A percentile compares a stretch with the other conserved stretches of the same genome.
Evolutionary conservation across 2,113 vertebrate species (phyloP).

Genomic region (Onychostruthus taczanowskii): DNA sequence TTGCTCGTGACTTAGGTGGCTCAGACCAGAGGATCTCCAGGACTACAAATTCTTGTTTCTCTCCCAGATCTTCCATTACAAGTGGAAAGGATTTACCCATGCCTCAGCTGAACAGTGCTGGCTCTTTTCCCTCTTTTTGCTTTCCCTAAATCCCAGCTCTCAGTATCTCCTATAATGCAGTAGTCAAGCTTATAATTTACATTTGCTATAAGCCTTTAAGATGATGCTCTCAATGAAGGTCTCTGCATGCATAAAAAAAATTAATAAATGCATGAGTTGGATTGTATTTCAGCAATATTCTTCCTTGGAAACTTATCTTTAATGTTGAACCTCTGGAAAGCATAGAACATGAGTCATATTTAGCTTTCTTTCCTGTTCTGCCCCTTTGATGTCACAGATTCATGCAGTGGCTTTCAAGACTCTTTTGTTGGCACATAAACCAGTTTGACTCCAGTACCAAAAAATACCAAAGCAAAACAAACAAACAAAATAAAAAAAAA

Average conservation of each 20-base stretch:
- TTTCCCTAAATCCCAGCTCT: neutral
- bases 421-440: neutral
- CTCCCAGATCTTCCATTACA: neutral
- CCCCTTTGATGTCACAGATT: neutral
- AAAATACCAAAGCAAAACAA: neutral
- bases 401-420: neutral
- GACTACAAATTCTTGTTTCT: neutral
- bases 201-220: neutral
- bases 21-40: neutral
- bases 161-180: neutral
- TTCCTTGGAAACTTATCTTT: neutral
- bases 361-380: neutral
- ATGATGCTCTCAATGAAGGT: neutral
- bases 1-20: rapidly evolving
- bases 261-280: neutral
- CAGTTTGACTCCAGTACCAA: neutral
- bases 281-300: neutral
- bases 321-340: neutral
- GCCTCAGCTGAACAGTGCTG: neutral
- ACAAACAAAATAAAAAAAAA: too few species aligned
- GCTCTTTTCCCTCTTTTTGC: neutral
- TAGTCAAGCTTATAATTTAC: neutral
- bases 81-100: neutral
- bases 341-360: neutral
- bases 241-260: neutral